A percentile compares a stretch with the other conserved stretches of the same genome.
Conservation (phyloP, 2,797 vertebrate genomes). For the Sarcophilus harrisii region DNA sequence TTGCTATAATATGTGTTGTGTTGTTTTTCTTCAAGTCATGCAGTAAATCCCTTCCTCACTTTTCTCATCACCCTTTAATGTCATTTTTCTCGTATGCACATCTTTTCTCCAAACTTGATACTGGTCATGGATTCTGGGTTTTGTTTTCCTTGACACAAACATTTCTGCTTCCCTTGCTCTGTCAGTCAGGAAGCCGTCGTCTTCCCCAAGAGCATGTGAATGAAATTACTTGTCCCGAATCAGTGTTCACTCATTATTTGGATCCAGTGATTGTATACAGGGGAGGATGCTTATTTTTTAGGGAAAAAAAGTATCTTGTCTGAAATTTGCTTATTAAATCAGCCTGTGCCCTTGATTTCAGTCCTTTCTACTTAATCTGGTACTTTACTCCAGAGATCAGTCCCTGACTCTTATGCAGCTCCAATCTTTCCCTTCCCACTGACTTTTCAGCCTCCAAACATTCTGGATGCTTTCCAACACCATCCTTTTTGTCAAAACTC, state of each 20-base stretch:
- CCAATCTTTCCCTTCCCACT: neutral
- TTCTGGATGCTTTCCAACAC: neutral
- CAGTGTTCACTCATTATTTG: neutral
- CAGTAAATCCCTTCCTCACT: slow-evolving; percentile 7
- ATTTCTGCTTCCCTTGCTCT: neutral
- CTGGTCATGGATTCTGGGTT: slow-evolving; percentile 1
- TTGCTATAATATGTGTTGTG: slow-evolving; percentile 40
- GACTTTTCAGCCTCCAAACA: neutral
- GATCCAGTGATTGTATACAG: neutral
- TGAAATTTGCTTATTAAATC: neutral
- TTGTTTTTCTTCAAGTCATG: slow-evolving; percentile 1
- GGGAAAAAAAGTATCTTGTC: neutral
- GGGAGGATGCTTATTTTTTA: neutral
- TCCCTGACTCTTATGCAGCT: neutral
- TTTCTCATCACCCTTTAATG: neutral
- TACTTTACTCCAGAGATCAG: neutral
- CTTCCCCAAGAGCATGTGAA: neutral
- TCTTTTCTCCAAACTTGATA: neutral
- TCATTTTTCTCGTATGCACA: neutral
- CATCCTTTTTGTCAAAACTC: neutral
- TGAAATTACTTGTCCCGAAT: neutral
- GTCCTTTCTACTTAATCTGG: neutral
- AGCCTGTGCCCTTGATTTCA: neutral
- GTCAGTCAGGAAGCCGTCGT: neutral
- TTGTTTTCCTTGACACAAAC: neutral